phyloP scores from a whole-genome alignment of 2,113 vertebrate genomes.

The Setophaga petechia region DNA sequence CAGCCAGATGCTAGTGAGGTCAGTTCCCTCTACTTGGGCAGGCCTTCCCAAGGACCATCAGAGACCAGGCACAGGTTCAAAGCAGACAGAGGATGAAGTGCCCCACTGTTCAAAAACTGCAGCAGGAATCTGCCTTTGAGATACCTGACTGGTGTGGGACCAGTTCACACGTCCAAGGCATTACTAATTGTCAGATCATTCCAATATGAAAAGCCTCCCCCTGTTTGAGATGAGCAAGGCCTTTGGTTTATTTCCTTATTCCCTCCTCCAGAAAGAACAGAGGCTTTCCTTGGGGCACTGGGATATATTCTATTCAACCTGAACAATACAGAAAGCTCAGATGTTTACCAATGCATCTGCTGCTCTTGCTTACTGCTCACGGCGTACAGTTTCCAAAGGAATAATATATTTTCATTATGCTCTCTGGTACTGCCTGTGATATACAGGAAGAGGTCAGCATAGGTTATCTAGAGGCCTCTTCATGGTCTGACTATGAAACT shows the following conservation, averaged over 20 bases:
- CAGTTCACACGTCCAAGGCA: not conserved
- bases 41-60: not conserved
- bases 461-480: not conserved
- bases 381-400: not conserved
- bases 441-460: not conserved
- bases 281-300: not conserved
- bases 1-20: slow-evolving; percentile 4
- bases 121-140: not conserved
- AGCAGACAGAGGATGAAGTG: not conserved
- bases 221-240: not conserved
- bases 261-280: not conserved
- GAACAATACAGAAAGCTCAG: not conserved
- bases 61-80: not conserved
- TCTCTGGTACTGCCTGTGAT: not conserved
- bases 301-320: not conserved
- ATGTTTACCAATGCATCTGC: not conserved
- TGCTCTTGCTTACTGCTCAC: not conserved
- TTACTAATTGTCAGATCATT: not conserved
- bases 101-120: not conserved
- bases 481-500: not conserved
- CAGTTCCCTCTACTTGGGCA: not conserved
- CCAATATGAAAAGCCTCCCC: not conserved
- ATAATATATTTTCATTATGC: not conserved
- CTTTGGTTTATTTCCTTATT: not conserved
- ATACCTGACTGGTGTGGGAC: not conserved